Evolutionary conservation across 2,888 invertebrate genomes (phyloP).

Genomic region (Drosophila picticornis): DNA sequence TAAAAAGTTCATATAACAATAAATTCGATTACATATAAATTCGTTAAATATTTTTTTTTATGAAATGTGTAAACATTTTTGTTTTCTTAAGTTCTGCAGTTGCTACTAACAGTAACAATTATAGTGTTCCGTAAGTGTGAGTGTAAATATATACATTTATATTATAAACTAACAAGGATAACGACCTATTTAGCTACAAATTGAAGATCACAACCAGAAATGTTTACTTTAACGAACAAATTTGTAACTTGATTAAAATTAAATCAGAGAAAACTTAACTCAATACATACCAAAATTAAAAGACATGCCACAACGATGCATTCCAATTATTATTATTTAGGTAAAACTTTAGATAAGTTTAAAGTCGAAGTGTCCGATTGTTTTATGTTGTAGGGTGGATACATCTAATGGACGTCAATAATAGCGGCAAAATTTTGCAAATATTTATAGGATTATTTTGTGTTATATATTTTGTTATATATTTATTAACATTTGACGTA

Average conservation of each 20-base stretch:
- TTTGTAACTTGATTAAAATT: constrained; percentile 2
- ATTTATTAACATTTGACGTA: constrained; percentile 41
- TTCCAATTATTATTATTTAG: constrained; percentile 51
- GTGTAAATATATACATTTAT: not conserved
- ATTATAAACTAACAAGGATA: constrained; percentile 17
- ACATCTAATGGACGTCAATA: constrained; percentile 63
- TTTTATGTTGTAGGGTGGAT: constrained; percentile 38
- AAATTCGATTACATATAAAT: constrained; percentile 47
- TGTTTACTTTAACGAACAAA: constrained; percentile 3
- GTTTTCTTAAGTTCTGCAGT: constrained; percentile 4
- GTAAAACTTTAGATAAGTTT: constrained; percentile 27
- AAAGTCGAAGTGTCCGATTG: constrained; percentile 37
- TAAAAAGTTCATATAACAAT: constrained; percentile 42
- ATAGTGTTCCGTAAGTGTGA: constrained; percentile 7
- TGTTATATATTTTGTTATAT: constrained; percentile 18
- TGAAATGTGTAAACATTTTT: constrained; percentile 31
- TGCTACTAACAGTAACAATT: constrained; percentile 3
- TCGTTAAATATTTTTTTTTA: constrained; percentile 17
- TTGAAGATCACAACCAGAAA: constrained; percentile 59
- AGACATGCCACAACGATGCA: constrained; percentile 67
- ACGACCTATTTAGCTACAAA: constrained; percentile 21
- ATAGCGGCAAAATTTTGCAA: constrained; percentile 51
- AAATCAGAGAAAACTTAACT: constrained; percentile 13
- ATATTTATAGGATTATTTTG: constrained; percentile 35
- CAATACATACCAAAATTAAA: constrained; percentile 72